Base-by-base conservation (phyloP, 1,140 invertebrate species). In the Episyrphus balteatus region DNA sequence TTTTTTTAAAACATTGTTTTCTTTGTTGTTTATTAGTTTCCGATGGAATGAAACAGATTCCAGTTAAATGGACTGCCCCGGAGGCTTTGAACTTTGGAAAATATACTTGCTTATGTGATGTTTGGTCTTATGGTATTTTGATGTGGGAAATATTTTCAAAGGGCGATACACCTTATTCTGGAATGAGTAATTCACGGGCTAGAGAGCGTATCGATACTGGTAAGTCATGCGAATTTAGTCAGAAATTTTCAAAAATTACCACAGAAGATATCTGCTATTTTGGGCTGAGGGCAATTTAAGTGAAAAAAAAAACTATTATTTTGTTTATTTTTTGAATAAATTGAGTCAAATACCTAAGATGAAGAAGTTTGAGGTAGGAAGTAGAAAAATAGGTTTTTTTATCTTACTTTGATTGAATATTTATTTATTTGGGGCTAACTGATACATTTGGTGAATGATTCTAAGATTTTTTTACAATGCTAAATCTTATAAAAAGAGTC, bases 51-150 rank as follows among this genome's bases (percentile, higher is more conserved):
- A 96, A 97, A 71, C 92, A 97, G 74, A 97, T 98, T 62, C 92
- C 92, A 1, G 95, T 98, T 40, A 97, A 97, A 69, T 97, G 92
- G 93, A 96, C 92, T 1, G 92, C 92, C 3, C 92, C 92, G 3
- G 92, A 98, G 73, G 92, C 92, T 18, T 72, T 98, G 13, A 94
- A 96, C 73, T 96, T 92, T 73, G 92, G 91, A 87, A 75, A 74
- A 61, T 98, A 98, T 67, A 97, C 93, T n/a, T 88, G 90, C 0
- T 69, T 96, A 3, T 96, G 92, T 71, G 94, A 98, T 73, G 91
- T 97, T n/a, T 98, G 94, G 93, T 95, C 91, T 61, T 98, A 92
- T 69, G 93, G 93, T 15, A 87, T 98, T 50, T 72, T 98, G 34
- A 86, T 89, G 75, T 98, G 93, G 92, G 94, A 98, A 73, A 91